Evolutionary conservation across 2,888 invertebrate genomes (phyloP), one percentile per base, ranked within the genome.

Genomic region (Balanococcus diminutus): DNA sequence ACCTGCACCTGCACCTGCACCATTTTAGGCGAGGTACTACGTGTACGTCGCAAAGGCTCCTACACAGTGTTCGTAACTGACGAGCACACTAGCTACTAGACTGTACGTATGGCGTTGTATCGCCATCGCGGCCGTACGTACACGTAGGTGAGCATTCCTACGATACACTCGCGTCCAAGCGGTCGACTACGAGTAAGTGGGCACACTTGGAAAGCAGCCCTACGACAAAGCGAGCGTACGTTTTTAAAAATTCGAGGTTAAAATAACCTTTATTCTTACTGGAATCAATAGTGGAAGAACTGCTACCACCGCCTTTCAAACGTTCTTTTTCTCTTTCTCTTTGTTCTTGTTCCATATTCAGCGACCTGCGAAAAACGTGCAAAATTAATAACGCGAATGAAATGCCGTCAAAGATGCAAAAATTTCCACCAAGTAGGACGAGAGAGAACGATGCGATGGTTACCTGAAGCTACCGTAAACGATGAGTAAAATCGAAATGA

Each of bases 301-400:
- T 82, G 9, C 81, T 36, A 28, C 81, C 81, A 42, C 93, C 81
- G 31, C 93, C 95, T 90, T 94, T 93, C 89, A 95, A 95, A 88
- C 94, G 94, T 88, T 93, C 93, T 88, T 95, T 92, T 90, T 93
- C 93, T 88, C 95, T 92, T 90, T 96, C 96, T 87, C 96, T 93
- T 81, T 97, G 97, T 90, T 98, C 97, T 88, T 97, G 95, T 90
- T 98, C 98, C 94, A 98, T 96, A 91, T 98, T 98, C 88, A 98
- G 91, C 87, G 98, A 98, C 88, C 98, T 95, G 89, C 22, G 31
- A 51, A 16, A 28, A 67, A 51, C 6, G 39, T 16, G n/a, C 11
- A 72, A 28, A 1, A 2, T 1, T 1, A 28, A n/a, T 9, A n/a
- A 11, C 19, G n/a, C 42, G 31, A 61, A 19, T 31, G n/a, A 84